Evolutionary conservation across 2,888 invertebrate species (phyloP), one percentile per base, ranked within the genome.

Genomic region (Abrostola triplasia): DNA sequence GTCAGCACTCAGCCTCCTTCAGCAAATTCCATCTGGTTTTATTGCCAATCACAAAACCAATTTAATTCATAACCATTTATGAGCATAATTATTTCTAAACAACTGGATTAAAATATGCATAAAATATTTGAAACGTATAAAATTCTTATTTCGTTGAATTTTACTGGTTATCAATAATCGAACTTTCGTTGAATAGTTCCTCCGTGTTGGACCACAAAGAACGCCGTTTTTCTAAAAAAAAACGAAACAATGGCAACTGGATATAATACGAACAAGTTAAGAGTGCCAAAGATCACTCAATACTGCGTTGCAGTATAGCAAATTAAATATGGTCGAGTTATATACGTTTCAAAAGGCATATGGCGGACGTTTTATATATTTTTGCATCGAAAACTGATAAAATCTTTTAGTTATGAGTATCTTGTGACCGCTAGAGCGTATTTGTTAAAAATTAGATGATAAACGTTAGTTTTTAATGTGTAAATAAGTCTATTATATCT

Each of bases 351-450:
- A 93, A 93, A 95, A 94, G 92, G 95, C 94, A 94, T 94, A 95
- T 95, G 95, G 95, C 95, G 95, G 95, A 95, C 93, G 92, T 94
- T 94, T 95, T 95, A 95, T 95, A 94, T 94, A 93, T 94, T 94
- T 95, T 95, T 95, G 94, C 94, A 94, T 93, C 88, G 92, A 93
- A 94, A 95, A 93, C 92, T 93, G 92, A 93, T 93, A 93, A 94
- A 94, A 94, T 94, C 90, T 94, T 94, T 95, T 95, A 95, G 94
- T 93, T 95, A 94, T 94, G 95, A 93, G 88, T 92, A 91, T 90
- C 91, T 93, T 92, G 92, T 93, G 93, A 93, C 93, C 93, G 92
- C 91, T 92, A 91, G 89, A 92, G 91, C 89, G 90, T 92, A 92
- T 92, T 93, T 93, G 91, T 93, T 93, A 91, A 92, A 80, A 92